These are phyloP conservation scores for Diachasmimorpha longicaudata DNA, from an alignment of 1,140 invertebrate species.

Conservation along the genomic window DNA sequence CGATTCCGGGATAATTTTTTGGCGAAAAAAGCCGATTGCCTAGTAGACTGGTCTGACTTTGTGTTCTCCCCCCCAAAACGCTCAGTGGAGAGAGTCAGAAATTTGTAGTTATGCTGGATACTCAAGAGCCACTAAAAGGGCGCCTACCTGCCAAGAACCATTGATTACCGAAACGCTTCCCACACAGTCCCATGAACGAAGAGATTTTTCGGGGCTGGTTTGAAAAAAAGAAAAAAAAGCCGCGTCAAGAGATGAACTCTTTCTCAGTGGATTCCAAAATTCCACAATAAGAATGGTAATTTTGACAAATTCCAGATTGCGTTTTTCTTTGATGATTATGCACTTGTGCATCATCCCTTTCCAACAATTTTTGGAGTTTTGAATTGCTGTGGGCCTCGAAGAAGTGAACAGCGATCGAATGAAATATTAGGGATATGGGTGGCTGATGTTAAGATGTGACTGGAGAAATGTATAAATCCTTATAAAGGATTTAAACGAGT, in stretches of 20 bases:
- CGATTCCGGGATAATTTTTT: slow-evolving; percentile 31
- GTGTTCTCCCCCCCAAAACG: neutral
- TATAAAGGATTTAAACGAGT: neutral
- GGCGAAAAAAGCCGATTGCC: slow-evolving; percentile 24
- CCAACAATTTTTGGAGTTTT: neutral
- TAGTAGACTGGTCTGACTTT: slow-evolving; percentile 6
- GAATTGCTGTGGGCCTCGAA: neutral
- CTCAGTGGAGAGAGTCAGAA: slow-evolving; percentile 14
- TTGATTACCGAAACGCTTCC: slow-evolving; percentile 62
- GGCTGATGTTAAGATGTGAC: neutral
- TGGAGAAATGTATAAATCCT: neutral
- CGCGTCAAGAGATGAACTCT: slow-evolving; percentile 48
- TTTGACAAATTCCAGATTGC: slow-evolving; percentile 36
- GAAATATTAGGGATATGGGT: neutral
- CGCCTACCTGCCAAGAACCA: slow-evolving; percentile 59
- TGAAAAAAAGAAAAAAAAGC: slow-evolving; percentile 14
- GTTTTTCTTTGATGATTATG: slow-evolving; percentile 48
- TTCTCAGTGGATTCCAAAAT: slow-evolving; percentile 26
- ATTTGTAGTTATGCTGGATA: slow-evolving; percentile 42
- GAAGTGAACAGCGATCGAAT: neutral
- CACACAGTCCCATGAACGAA: slow-evolving; percentile 52
- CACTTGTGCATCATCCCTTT: slow-evolving; percentile 24
- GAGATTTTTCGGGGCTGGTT: slow-evolving; percentile 12
- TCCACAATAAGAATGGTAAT: slow-evolving; percentile 48
- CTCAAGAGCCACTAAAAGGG: slow-evolving; percentile 49